These are phyloP conservation scores for Carduelis carduelis DNA, from an alignment of 2,797 vertebrate species.

Conservation along the genomic window DNA sequence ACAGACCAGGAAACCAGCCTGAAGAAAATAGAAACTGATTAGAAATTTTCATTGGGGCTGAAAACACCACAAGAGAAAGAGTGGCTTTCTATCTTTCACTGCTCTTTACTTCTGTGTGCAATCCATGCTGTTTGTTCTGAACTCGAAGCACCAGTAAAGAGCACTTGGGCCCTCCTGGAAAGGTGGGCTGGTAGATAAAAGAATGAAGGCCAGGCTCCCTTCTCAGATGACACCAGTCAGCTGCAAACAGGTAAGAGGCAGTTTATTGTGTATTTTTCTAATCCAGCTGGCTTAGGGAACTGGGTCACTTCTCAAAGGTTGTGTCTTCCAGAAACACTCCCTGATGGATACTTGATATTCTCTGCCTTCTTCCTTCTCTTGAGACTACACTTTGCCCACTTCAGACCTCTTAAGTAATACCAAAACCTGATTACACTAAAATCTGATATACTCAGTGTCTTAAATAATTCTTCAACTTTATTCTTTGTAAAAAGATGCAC, in stretches of 20 bases:
- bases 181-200: background rate
- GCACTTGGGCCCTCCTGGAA: background rate
- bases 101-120: background rate
- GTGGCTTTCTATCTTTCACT: background rate
- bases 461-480: background rate
- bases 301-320: background rate
- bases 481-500: background rate
- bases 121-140: background rate
- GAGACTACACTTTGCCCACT: background rate
- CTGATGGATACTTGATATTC: background rate
- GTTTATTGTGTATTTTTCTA: background rate
- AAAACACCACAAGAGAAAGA: background rate
- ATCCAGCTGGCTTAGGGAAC: background rate
- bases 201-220: background rate
- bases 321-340: background rate
- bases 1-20: background rate
- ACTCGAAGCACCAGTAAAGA: background rate
- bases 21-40: background rate
- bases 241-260: background rate
- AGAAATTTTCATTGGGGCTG: background rate
- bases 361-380: background rate
- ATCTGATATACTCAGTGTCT: background rate
- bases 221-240: background rate
- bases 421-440: background rate
- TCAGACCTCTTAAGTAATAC: background rate